These are phyloP conservation scores for Hypotaenidia philippensis DNA, from an alignment of 2,797 vertebrate genomes.

Conservation along the genomic window DNA sequence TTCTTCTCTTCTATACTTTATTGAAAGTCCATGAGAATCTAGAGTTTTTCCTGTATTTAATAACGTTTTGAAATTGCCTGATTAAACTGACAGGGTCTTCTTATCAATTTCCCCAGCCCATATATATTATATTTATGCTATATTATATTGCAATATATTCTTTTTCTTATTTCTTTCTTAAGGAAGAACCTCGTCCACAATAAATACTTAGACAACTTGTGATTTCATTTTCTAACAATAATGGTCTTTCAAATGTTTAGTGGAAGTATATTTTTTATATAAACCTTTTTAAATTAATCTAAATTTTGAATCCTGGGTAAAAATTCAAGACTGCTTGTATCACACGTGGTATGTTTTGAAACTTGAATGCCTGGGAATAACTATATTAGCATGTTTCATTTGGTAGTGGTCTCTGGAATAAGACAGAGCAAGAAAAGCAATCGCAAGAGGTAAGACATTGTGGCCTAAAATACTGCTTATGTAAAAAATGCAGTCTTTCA, in stretches of 20 bases:
- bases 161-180: neutral
- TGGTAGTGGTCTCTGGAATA: neutral
- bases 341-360: neutral
- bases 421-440: neutral
- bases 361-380: neutral
- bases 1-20: neutral
- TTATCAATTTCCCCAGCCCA: neutral
- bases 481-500: neutral
- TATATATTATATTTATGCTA: neutral
- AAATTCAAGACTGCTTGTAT: neutral
- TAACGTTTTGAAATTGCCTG: accelerated
- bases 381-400: neutral
- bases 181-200: neutral
- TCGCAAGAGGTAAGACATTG: neutral
- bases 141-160: neutral
- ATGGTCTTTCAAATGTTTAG: neutral
- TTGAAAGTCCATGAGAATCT: neutral
- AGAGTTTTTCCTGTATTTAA: neutral
- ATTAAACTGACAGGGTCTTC: neutral
- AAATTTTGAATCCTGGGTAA: neutral
- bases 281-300: neutral
- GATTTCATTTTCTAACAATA: neutral
- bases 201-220: neutral
- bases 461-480: neutral
- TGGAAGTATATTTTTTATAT: accelerated